Base-by-base conservation (phyloP, 1,140 invertebrate genomes). In the Triops longicaudatus region DNA sequence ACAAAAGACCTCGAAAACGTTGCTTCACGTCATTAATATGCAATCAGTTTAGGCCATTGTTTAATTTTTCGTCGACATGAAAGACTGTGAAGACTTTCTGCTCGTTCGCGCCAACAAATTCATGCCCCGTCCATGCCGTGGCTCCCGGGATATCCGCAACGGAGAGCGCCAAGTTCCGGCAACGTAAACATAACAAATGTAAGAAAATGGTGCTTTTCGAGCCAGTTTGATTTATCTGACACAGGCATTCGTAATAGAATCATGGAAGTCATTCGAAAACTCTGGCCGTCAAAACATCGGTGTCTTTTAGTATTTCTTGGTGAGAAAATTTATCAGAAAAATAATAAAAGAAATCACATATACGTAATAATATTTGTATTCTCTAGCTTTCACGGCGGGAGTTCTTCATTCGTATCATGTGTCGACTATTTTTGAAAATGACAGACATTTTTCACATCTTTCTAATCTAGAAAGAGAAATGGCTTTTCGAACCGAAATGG, bases 391-490 rank as follows among this genome's bases (percentile, higher is more conserved):
- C 71, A 81, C 79, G 10, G 80, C 82, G 78, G 83, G 82, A n/a
- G 75, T 81, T 71, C 78, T 89, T 12, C 88, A 90, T 82, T 86
- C 85, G 74, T 87, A 86, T 81, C 91, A 93, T 85, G 89, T 93
- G 1, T 88, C 88, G 26, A 88, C 86, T 17, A 84, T 94, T 78
- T 93, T 93, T 85, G 92, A 94, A 85, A 93, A 91, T 85, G 89
- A 92, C 81, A 85, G 88, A 10, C 91, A 92, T 83, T 95, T 94
- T 84, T 92, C 91, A n/a, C 90, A 93, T 84, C 84, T 95, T 31
- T 93, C 92, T 0, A 89, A 90, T 14, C 82, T 94, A 79, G 93
- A 95, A 81, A 85, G 92, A 80, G 92, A 94, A 84, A 90, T 95
- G 88, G 89, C 91, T 12, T 90, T 94, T 80, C 85, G 91, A 31